These are phyloP conservation scores for Thaumatotibia leucotreta DNA, from an alignment of 1,140 invertebrate species.

Conservation along the genomic window DNA sequence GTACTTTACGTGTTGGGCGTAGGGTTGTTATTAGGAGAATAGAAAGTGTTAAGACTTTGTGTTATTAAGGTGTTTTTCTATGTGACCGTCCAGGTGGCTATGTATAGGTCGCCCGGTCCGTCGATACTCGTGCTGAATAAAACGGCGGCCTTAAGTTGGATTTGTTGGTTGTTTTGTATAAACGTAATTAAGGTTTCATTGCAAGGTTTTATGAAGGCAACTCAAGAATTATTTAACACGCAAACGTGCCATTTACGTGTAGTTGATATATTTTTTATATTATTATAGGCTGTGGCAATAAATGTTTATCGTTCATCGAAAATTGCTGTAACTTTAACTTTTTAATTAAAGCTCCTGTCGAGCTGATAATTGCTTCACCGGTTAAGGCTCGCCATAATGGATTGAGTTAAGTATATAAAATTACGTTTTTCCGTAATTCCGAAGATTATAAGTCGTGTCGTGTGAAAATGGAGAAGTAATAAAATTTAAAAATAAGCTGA, in stretches of 20 bases:
- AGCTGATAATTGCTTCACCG: neutral
- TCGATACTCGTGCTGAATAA: conserved; percentile 54
- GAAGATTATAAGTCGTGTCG: no score
- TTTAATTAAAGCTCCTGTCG: neutral
- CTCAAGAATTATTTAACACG: conserved; percentile 30
- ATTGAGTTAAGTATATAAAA: neutral
- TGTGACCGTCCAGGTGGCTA: conserved; percentile 75
- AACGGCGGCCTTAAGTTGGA: conserved; percentile 54
- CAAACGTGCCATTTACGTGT: conserved; percentile 7
- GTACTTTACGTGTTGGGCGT: conserved; percentile 35
- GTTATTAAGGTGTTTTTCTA: conserved; percentile 52
- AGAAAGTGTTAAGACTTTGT: conserved; percentile 39
- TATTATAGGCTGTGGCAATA: neutral
- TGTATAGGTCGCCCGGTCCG: conserved; percentile 64
- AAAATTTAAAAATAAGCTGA: no score
- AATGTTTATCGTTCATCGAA: no score
- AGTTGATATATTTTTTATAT: neutral
- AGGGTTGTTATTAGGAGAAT: conserved; percentile 40
- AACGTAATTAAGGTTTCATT: conserved; percentile 45
- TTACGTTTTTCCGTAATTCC: neutral
- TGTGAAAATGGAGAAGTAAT: no score
- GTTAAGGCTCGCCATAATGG: neutral
- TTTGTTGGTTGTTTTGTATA: conserved; percentile 31
- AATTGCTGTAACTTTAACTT: neutral
- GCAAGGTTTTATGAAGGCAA: conserved; percentile 47